A percentile compares a stretch with the other conserved stretches of the same genome.
These are phyloP conservation scores for Takifugu bimaculatus DNA, from an alignment of 2,113 vertebrate species.

Conservation along the genomic window DNA sequence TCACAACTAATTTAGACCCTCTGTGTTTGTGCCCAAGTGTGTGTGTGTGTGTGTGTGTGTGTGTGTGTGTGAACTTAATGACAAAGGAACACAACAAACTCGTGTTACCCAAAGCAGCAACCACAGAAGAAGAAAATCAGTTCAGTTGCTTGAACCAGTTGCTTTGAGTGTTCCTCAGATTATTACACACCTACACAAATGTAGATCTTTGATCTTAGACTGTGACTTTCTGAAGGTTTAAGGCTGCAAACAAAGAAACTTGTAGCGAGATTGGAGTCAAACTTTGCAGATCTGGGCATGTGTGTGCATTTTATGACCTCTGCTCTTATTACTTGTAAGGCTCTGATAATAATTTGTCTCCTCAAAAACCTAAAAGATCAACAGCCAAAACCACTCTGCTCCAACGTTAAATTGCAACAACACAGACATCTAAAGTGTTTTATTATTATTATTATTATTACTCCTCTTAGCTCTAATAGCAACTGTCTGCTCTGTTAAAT, in stretches of 20 bases:
- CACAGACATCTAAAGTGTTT: too few relatives aligned
- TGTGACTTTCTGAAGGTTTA: background rate
- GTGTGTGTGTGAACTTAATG: background rate
- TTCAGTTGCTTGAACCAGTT: too few relatives aligned
- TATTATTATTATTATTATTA: background rate
- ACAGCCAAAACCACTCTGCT: slow-evolving; percentile 18
- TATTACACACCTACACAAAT: too few relatives aligned
- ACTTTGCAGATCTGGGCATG: too few relatives aligned
- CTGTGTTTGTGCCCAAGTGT: slow-evolving; percentile 18
- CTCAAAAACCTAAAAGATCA: slow-evolving; percentile 25
- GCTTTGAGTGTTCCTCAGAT: too few relatives aligned
- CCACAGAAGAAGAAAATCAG: too few relatives aligned
- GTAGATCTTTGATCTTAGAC: background rate
- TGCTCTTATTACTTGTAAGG: background rate
- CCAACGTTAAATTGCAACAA: slow-evolving; percentile 17
- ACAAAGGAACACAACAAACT: background rate
- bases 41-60: background rate
- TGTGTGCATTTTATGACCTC: too few relatives aligned
- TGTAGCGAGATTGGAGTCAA: too few relatives aligned
- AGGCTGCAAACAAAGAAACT: too few relatives aligned
- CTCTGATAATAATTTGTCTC: background rate
- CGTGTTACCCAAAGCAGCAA: too few relatives aligned
- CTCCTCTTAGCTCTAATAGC: background rate
- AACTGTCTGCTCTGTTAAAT: too few relatives aligned
- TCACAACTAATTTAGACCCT: slow-evolving; percentile 39